Conservation (phyloP, 2,113 vertebrate genomes). For the Tychaedon coryphoeus region DNA sequence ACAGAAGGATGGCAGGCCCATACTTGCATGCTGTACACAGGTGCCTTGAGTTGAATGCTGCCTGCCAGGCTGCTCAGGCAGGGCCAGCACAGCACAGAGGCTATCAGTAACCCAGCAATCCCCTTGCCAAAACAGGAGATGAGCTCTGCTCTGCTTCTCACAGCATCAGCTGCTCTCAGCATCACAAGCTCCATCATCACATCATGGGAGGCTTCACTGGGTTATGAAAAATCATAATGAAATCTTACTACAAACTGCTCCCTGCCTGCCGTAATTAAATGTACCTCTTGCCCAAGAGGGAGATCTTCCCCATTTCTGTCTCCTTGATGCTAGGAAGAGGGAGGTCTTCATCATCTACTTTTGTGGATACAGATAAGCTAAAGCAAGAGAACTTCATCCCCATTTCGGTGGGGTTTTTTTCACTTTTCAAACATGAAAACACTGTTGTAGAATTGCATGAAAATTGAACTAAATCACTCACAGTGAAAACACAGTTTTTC, state of each 20-base stretch:
- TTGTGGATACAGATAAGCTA: background rate
- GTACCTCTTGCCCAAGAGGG: background rate
- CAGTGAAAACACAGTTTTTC: background rate
- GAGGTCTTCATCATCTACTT: background rate
- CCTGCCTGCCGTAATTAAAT: background rate
- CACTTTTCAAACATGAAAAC: background rate
- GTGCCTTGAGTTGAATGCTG: background rate
- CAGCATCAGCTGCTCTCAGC: background rate
- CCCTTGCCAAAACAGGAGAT: background rate
- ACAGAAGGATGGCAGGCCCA: background rate
- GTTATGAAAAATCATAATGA: background rate
- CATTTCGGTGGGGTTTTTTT: background rate
- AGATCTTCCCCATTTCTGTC: background rate
- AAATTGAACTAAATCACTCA: background rate
- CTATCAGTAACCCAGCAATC: background rate
- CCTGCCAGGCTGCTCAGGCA: background rate
- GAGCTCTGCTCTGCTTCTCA: background rate
- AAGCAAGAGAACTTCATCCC: background rate
- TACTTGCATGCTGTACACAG: background rate
- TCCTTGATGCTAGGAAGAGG: background rate
- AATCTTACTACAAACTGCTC: background rate
- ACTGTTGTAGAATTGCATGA: background rate
- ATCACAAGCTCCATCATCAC: background rate
- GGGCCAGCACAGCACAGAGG: background rate
- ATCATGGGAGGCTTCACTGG: background rate